A percentile compares a stretch with the other conserved stretches of the same genome.
Conservation (phyloP, 2,113 vertebrate genomes). For the Cinclus mexicanus region DNA sequence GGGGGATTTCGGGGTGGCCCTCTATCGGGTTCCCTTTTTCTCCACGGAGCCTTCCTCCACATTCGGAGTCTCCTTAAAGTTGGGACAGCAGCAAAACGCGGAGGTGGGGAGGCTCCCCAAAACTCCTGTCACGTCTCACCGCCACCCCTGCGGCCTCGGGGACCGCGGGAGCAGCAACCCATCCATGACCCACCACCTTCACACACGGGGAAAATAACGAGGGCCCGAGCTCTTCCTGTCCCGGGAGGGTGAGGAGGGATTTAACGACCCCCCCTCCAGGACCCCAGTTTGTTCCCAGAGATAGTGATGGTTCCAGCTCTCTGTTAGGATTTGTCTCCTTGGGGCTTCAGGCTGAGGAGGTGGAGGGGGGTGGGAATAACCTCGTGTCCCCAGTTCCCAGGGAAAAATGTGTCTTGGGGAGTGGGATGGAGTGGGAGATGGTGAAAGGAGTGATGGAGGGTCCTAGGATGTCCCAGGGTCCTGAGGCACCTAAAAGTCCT, state of each 20-base stretch:
- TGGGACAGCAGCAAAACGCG: not conserved
- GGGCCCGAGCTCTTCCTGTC: not conserved
- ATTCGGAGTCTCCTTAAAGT: not conserved
- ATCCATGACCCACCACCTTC: not conserved
- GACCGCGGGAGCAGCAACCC: not conserved
- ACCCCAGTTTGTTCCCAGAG: not conserved
- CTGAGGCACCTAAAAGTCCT: not conserved
- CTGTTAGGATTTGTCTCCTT: not conserved
- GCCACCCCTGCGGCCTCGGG: not conserved
- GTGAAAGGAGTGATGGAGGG: not conserved
- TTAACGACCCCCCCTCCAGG: not conserved
- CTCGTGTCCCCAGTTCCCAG: accelerated
- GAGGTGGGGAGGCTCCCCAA: not conserved
- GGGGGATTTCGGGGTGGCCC: not conserved
- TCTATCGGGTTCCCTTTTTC: not conserved
- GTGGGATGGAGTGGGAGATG: not conserved
- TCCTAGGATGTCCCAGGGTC: not conserved
- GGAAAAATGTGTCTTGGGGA: no score
- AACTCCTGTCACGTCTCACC: not conserved
- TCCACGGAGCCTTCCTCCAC: not conserved
- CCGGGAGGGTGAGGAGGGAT: not conserved
- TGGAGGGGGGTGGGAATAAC: no score
- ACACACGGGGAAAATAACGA: not conserved
- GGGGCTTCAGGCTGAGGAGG: not conserved
- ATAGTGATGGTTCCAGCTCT: not conserved